These are phyloP conservation scores for Phyllotreta cruciferae DNA, from an alignment of 2,888 invertebrate genomes.

Conservation along the genomic window DNA sequence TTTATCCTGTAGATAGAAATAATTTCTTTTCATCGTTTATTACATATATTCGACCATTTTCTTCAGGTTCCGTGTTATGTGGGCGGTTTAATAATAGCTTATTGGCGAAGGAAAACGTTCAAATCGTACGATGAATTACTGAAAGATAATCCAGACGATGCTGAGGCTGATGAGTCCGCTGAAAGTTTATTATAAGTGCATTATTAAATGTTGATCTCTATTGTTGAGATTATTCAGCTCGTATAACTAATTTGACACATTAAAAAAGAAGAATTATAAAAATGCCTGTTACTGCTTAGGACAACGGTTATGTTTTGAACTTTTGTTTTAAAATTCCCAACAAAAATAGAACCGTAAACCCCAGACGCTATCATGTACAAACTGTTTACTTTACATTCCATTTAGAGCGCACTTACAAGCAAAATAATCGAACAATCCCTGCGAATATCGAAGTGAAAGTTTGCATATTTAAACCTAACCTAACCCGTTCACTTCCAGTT, in stretches of 20 bases:
- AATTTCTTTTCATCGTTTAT: not conserved
- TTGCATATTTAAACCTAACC: constrained; percentile 15
- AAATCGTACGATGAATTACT: constrained; percentile 53
- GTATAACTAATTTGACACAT: too few relatives aligned
- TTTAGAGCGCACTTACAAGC: not conserved
- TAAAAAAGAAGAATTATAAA: too few relatives aligned
- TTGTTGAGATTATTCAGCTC: too few relatives aligned
- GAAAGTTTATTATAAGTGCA: constrained; percentile 10
- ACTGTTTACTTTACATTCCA: too few relatives aligned
- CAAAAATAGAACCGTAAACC: too few relatives aligned
- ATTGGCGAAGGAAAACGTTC: constrained; percentile 59
- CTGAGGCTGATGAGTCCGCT: not conserved
- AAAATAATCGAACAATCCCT: not conserved
- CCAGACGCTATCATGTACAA: too few relatives aligned
- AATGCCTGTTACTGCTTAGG: too few relatives aligned
- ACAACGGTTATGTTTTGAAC: too few relatives aligned
- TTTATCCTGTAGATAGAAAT: not conserved
- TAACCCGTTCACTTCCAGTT: constrained; percentile 15
- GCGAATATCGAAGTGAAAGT: constrained; percentile 31
- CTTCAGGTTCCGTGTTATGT: constrained; percentile 60
- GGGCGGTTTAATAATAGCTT: constrained; percentile 65
- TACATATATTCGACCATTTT: not conserved
- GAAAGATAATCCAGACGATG: constrained; percentile 39
- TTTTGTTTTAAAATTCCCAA: too few relatives aligned
- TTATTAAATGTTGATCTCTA: not conserved